A percentile compares a stretch with the other conserved stretches of the same genome.
Evolutionary conservation across 2,113 vertebrate genomes (phyloP).

Genomic region (Scortum barcoo): DNA sequence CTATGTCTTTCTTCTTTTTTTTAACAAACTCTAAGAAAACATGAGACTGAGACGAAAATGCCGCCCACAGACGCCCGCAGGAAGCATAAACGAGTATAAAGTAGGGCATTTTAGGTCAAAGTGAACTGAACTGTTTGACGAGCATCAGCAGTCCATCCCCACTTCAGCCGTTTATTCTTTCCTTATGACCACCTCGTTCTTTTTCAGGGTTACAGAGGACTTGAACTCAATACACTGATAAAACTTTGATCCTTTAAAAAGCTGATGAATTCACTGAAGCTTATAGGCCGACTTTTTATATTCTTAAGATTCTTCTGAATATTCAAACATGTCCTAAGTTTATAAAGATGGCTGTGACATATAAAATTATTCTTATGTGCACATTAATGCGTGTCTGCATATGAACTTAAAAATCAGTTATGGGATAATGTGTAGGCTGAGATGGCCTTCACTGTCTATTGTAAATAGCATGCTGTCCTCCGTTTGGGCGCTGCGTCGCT

Average conservation of each 20-base stretch:
- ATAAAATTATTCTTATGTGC: not conserved
- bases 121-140: too few species aligned
- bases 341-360: not conserved
- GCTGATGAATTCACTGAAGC: not conserved
- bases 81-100: constrained; percentile 5
- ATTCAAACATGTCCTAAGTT: not conserved
- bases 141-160: not conserved
- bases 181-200: not conserved
- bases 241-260: not conserved
- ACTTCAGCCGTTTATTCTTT: not conserved
- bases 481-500: constrained; percentile 4
- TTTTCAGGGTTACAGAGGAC: not conserved
- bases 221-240: not conserved
- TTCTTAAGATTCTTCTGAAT: not conserved
- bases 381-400: not conserved
- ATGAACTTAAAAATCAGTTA: constrained; percentile 7
- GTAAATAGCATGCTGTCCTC: constrained; percentile 63
- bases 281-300: not conserved
- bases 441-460: constrained; percentile 14
- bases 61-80: not conserved
- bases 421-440: constrained; percentile 40
- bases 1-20: not conserved
- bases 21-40: not conserved
- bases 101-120: not conserved
- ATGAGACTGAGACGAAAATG: not conserved